Conservation (phyloP, 2,797 vertebrate species). For the Benthosema pterotum region DNA sequence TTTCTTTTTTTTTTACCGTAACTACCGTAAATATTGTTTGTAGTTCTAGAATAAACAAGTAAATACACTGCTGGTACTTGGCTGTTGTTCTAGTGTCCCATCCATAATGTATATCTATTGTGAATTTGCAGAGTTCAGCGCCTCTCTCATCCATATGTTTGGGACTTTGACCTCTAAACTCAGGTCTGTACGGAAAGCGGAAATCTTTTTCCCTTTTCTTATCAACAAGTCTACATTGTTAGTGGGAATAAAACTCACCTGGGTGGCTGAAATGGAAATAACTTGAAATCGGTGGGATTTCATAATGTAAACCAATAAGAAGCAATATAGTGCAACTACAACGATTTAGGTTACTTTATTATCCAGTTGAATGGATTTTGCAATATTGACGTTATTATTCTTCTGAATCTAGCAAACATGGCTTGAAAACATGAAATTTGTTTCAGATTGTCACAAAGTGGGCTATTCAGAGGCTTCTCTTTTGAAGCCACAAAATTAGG, state of each 20-base stretch:
- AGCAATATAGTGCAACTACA: slow-evolving; percentile 11
- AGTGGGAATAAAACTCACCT: slow-evolving; percentile 24
- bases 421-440: slow-evolving; percentile 57
- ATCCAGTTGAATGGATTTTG: not conserved
- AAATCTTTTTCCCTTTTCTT: slow-evolving; percentile 7
- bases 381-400: not conserved
- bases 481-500: slow-evolving; percentile 39
- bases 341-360: not conserved
- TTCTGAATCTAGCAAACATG: slow-evolving; percentile 58
- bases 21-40: slow-evolving; percentile 27
- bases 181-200: not conserved
- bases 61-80: slow-evolving; percentile 14
- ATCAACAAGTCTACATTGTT: slow-evolving; percentile 23
- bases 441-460: slow-evolving; percentile 29
- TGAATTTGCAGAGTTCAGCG: slow-evolving; percentile 44
- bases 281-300: not conserved
- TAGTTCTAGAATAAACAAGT: slow-evolving; percentile 19
- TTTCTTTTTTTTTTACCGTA: no score
- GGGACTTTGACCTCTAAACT: slow-evolving; percentile 50
- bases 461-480: slow-evolving; percentile 38
- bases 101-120: slow-evolving; percentile 14
- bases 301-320: not conserved
- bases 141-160: slow-evolving; percentile 24
- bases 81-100: no score
- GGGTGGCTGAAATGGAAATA: slow-evolving; percentile 13